Conservation (phyloP, 2,113 vertebrate species). For the Crotalus helleri region DNA sequence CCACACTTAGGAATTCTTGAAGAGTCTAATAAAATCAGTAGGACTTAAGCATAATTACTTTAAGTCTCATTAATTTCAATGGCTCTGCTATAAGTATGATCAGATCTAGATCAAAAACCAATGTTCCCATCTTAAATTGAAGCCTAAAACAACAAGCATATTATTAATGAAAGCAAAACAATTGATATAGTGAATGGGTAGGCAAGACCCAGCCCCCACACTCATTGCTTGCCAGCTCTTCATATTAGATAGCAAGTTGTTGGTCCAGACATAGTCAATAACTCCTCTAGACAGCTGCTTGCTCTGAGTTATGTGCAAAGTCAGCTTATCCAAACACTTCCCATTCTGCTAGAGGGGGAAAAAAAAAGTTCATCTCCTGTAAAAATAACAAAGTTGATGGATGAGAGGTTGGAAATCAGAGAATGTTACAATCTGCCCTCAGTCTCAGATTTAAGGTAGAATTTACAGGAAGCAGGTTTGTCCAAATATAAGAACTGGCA, state of each 20-base stretch:
- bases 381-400: not conserved
- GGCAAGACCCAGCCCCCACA: not conserved
- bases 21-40: not conserved
- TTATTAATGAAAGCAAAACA: not conserved
- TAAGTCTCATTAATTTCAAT: not conserved
- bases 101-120: not conserved
- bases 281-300: not conserved
- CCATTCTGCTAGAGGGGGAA: not conserved
- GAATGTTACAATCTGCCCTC: not conserved
- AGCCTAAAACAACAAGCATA: not conserved
- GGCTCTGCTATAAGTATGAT: not conserved
- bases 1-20: not conserved
- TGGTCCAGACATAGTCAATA: not conserved
- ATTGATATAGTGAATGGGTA: not conserved
- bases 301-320: not conserved
- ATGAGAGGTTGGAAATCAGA: not conserved
- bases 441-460: not conserved
- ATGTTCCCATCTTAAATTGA: not conserved
- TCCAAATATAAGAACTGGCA: not conserved
- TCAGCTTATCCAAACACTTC: not conserved
- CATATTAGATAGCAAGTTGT: not conserved
- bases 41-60: not conserved
- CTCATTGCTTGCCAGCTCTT: not conserved
- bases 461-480: not conserved
- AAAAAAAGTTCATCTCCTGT: not conserved